These are phyloP conservation scores for Tadarida brasiliensis DNA, from an alignment of 2,797 vertebrate genomes.

Conservation along the genomic window DNA sequence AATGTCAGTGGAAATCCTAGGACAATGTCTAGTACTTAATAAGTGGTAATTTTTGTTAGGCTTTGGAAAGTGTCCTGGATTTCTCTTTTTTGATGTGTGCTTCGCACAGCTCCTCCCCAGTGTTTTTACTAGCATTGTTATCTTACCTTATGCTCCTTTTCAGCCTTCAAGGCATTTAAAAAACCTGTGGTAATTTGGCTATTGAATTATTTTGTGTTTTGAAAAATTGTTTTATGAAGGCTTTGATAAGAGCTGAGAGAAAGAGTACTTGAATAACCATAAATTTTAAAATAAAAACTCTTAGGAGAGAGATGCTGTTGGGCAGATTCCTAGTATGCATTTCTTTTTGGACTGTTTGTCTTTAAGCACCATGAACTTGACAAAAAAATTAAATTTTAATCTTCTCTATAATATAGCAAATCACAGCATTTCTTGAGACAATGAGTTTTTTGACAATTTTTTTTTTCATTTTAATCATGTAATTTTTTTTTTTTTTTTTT, in stretches of 20 bases:
- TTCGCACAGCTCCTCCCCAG: neutral
- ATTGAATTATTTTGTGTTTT: conserved; percentile 31
- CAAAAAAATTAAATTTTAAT: conserved; percentile 60
- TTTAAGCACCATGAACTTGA: neutral
- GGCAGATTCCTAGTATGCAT: neutral
- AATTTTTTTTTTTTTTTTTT: no score
- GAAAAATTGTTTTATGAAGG: conserved; percentile 53
- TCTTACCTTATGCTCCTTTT: conserved; percentile 39
- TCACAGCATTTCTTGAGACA: conserved; percentile 8
- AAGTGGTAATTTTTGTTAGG: conserved; percentile 49
- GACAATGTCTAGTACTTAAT: conserved; percentile 29
- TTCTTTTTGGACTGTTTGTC: conserved; percentile 39
- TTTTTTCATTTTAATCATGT: neutral
- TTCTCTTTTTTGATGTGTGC: neutral
- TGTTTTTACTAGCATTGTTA: neutral
- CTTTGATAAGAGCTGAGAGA: conserved; percentile 55
- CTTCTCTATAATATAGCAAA: neutral
- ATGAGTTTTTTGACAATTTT: neutral
- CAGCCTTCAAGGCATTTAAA: conserved; percentile 16
- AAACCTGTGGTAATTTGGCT: neutral
- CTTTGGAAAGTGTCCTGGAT: conserved; percentile 24
- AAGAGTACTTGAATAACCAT: conserved; percentile 24
- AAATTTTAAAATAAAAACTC: conserved; percentile 20
- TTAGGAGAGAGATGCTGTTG: neutral
- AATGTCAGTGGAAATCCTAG: conserved; percentile 38